Evolutionary conservation across 2,113 vertebrate genomes (phyloP).

Genomic region (Nasalis larvatus): DNA sequence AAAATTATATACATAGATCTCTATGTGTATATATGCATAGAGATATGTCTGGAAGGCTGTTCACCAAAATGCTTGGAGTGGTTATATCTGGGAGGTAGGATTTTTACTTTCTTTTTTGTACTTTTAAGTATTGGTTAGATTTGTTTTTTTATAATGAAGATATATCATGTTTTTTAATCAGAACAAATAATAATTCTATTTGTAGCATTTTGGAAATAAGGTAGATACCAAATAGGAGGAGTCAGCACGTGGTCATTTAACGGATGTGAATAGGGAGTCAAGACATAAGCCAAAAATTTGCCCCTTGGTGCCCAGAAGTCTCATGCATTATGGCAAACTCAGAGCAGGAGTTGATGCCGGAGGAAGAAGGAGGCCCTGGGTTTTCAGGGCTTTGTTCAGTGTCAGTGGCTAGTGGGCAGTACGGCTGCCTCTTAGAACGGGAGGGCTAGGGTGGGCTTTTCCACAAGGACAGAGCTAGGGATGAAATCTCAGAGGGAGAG

Average conservation of each 20-base stretch:
- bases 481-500: not conserved
- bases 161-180: constrained; percentile 37
- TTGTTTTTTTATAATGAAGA: constrained; percentile 35
- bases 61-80: constrained; percentile 64
- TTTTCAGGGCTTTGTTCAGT: not conserved
- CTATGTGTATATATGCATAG: constrained; percentile 74
- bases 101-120: constrained; percentile 71
- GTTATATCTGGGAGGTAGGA: constrained; percentile 62
- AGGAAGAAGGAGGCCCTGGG: not conserved
- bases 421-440: not conserved
- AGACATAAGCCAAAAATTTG: not conserved
- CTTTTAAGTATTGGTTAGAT: constrained; percentile 50
- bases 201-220: constrained; percentile 37
- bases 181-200: constrained; percentile 47
- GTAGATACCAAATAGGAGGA: constrained; percentile 1
- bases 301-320: not conserved
- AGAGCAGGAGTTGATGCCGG: not conserved
- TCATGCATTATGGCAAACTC: accelerated
- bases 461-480: not conserved
- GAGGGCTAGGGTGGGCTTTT: not conserved
- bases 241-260: not conserved
- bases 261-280: not conserved
- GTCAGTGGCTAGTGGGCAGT: not conserved
- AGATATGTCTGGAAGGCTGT: constrained; percentile 73
- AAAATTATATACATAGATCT: constrained; percentile 77